These are phyloP conservation scores for Trichomycterus rosablanca DNA, from an alignment of 2,113 vertebrate genomes.

Conservation along the genomic window DNA sequence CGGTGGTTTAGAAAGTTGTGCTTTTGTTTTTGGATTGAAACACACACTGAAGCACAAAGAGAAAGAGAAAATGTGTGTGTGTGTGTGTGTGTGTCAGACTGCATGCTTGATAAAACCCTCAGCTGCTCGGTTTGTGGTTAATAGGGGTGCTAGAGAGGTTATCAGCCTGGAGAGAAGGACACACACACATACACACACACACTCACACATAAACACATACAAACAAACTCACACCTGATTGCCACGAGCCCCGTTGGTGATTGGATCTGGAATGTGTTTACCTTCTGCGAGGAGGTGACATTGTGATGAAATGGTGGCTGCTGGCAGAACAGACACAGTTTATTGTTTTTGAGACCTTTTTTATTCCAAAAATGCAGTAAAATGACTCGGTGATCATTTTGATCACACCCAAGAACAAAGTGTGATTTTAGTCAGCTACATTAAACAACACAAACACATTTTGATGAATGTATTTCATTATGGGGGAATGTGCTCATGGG, in stretches of 20 bases:
- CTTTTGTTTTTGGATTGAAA: neutral
- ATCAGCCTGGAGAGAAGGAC: constrained; percentile 32
- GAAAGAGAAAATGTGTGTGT: constrained; percentile 1
- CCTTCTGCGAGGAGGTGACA: constrained; percentile 43
- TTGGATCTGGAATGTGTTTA: constrained; percentile 48
- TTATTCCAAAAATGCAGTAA: neutral
- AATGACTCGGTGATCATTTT: too few relatives aligned
- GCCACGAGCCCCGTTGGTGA: constrained; percentile 35
- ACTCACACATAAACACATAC: constrained; percentile 22
- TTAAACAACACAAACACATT: too few relatives aligned
- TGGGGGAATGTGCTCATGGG: too few relatives aligned
- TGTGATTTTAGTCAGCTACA: too few relatives aligned
- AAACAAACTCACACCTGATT: constrained; percentile 37
- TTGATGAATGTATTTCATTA: too few relatives aligned
- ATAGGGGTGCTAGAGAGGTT: constrained; percentile 46
- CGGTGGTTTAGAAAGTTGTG: too few relatives aligned
- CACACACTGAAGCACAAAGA: neutral
- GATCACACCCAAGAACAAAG: too few relatives aligned
- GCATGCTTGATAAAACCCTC: constrained; percentile 31
- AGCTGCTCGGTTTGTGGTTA: constrained; percentile 37
- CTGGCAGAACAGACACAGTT: constrained; percentile 5
- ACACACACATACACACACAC: constrained; percentile 19
- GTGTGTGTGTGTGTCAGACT: constrained; percentile 24
- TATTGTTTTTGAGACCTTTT: neutral
- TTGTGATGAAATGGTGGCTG: constrained; percentile 35